Base-by-base conservation (phyloP, 2,888 invertebrate genomes). In the Drosophila longiperda region DNA sequence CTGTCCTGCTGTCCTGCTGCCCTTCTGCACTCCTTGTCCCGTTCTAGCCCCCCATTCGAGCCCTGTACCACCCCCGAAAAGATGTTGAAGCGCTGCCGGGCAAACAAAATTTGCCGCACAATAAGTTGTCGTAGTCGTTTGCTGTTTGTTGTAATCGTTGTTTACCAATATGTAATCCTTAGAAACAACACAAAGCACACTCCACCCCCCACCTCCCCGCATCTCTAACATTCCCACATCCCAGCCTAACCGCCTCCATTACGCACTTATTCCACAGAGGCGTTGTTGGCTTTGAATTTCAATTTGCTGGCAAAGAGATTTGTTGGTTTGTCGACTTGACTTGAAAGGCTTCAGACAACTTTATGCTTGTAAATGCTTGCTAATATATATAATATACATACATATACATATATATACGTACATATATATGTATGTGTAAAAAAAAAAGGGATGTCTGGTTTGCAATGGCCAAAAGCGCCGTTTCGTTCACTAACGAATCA, bases 401-500 rank as follows among this genome's bases (percentile, higher is more conserved):
- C 20, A 20, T 7, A 12, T 34, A 34, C 23, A 67, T 54, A 48
- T 20, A 53, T 26, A 49, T 26, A 40, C 26, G 17, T 9, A 52
- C 9, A 33, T 34, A 4, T 9, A 12, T 60, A 67, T 58, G 29
- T 29, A 29, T 29, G 29, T 29, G 29, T n/a, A 73, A 78, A 71
- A 73, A 76, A 40, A 23, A 73, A 76, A 40, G 12, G 7, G 20
- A 23, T 23, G 73, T 63, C 60, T 36, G 26, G 29, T 40, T 33
- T 54, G 50, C 29, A 36, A 58, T 42, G 55, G 54, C 48, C 45
- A 72, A 77, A 79, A 74, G 72, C 71, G 74, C 74, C 82, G 78
- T 88, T 82, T 78, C 85, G 83, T 89, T 92, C 87, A 83, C 91
- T 92, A 92, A 92, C 92, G 92, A 92, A 92, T 92, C 92, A 92